Evolutionary conservation across 2,113 vertebrate genomes (phyloP), one percentile per base, ranked within the genome.

Genomic region (Mandrillus leucophaeus): DNA sequence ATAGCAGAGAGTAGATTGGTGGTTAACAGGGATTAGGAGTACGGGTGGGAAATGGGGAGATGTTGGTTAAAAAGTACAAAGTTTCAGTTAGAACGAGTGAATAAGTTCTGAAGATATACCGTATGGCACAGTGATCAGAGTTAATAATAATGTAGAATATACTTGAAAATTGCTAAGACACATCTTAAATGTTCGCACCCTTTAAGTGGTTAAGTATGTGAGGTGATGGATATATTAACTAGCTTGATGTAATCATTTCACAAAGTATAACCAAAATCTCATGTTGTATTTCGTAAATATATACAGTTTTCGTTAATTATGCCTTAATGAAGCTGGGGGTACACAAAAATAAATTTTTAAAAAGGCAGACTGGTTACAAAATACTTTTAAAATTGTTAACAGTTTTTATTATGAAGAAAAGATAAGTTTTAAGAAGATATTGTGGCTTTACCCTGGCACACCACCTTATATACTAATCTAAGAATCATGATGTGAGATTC

Each of bases 361-460:
- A 48, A 78, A 30, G 27, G 27, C 45, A 18, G 1, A 32, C 16
- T 78, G 27, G 75, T 78, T 48, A 11, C 2, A 43, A 40, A 78
- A 48, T 32, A 78, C 48, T 78, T 45, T 30, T 32, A 9, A 78
- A 78, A 57, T 52, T 90, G 45, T 76, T 94, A 83, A 83, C 52
- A 55, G 43, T 90, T 93, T 95, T 82, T 68, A 83, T 75, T 30
- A 93, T 4, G 75, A 83, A 57, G 45, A 83, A 88, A 70, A 80
- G 50, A 81, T 14, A 50, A 61, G 52, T 59, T 73, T 18, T 85
- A 75, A 7, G 50, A 93, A 80, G n/a, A 85, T 55, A 78, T 13
- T 38, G 38, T 38, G 43, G 59, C 12, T 95, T 88, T 64, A 35
- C 22, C 52, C 9, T 59, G 57, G 43, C 32, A 93, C 2, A 80